Evolutionary conservation across 2,797 vertebrate genomes (phyloP).

Genomic region (Sylvilagus floridanus): DNA sequence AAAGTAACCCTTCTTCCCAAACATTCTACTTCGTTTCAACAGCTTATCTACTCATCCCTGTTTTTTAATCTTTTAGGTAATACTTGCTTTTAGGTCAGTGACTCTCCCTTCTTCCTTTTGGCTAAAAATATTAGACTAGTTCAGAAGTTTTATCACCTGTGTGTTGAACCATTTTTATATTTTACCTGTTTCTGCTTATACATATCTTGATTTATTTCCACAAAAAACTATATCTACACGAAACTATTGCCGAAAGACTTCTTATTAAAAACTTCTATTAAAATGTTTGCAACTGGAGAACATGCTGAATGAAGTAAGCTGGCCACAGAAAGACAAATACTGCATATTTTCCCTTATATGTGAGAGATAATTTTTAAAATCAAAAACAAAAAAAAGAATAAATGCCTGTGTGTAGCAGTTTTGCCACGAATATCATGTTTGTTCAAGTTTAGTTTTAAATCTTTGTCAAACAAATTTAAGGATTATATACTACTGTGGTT

Average conservation of each 20-base stretch:
- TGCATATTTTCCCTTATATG: too few relatives aligned
- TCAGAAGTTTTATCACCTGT: not conserved
- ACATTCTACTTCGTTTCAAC: not conserved
- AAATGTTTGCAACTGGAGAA: too few relatives aligned
- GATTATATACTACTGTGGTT: too few relatives aligned
- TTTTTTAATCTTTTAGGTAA: not conserved
- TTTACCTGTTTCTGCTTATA: not conserved
- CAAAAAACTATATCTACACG: not conserved
- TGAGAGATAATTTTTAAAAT: too few relatives aligned
- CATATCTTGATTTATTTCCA: not conserved
- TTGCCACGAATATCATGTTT: too few relatives aligned
- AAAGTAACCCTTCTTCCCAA: not conserved
- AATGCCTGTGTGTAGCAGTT: too few relatives aligned
- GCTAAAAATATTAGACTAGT: conserved; percentile 9
- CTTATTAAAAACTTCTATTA: not conserved
- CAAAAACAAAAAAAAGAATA: too few relatives aligned
- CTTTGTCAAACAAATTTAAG: too few relatives aligned
- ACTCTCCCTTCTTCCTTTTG: conserved; percentile 29
- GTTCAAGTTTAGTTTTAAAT: too few relatives aligned
- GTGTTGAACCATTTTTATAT: conserved; percentile 17
- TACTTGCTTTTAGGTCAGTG: conserved; percentile 37
- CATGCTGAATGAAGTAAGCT: too few relatives aligned
- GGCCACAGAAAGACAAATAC: too few relatives aligned
- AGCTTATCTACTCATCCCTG: not conserved
- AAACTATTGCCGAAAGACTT: not conserved